Evolutionary conservation across 2,797 vertebrate species (phyloP).

Genomic region (Enteromius anoplus): DNA sequence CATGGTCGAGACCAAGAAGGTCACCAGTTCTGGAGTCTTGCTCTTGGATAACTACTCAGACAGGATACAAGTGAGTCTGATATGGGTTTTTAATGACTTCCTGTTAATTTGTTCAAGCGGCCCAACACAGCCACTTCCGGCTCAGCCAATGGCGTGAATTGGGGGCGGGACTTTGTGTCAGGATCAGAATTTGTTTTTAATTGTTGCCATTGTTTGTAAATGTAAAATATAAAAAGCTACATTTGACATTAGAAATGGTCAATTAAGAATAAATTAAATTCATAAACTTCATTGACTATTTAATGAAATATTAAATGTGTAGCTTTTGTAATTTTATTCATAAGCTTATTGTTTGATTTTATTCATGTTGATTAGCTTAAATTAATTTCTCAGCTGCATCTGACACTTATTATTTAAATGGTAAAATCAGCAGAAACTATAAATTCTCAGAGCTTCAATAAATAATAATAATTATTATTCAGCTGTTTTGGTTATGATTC

Average conservation of each 20-base stretch:
- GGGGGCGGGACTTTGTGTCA: not conserved
- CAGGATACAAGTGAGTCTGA: constrained; percentile 77
- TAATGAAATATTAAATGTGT: not conserved
- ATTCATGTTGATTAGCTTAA: not conserved
- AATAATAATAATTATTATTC: too few species aligned
- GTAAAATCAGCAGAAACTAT: too few species aligned
- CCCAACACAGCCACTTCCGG: not conserved
- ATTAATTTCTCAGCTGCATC: not conserved
- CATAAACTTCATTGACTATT: not conserved
- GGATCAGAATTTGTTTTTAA: too few species aligned
- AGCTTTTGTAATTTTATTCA: not conserved
- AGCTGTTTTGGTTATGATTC: too few species aligned
- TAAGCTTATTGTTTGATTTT: not conserved
- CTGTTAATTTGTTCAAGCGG: not conserved
- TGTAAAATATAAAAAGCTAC: not conserved
- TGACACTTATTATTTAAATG: not conserved
- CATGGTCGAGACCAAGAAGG: constrained; percentile 88
- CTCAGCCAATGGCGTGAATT: too few species aligned
- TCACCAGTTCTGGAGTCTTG: constrained; percentile 82
- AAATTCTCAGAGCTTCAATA: too few species aligned
- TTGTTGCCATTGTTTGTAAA: not conserved
- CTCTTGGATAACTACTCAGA: constrained; percentile 83
- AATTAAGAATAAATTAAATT: not conserved
- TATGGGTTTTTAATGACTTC: not conserved
- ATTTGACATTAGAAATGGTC: not conserved